phyloP scores from a whole-genome alignment of 2,888 invertebrate genomes.

The Euzophera pinguis region DNA sequence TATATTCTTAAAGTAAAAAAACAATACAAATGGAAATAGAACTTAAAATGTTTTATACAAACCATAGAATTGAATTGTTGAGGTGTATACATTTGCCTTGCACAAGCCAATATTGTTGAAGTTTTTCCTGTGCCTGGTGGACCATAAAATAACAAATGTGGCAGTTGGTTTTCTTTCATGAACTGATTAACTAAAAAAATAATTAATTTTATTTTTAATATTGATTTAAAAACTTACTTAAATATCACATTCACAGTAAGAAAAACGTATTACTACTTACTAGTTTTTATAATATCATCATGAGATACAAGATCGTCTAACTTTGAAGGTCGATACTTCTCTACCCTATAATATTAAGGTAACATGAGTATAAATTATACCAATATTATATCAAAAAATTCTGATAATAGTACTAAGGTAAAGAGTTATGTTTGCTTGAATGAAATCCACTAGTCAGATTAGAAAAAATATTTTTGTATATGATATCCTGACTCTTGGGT shows the following conservation, averaged over 20 bases:
- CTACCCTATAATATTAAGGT: conserved; percentile 86
- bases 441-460: no score
- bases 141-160: conserved; percentile 98
- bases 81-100: conserved; percentile 93
- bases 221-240: background rate
- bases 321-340: conserved; percentile 96
- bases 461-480: no score
- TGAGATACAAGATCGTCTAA: conserved; percentile 97
- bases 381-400: no score
- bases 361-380: no score
- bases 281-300: conserved; percentile 96
- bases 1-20: no score
- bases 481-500: no score
- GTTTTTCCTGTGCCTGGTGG: conserved; percentile 99
- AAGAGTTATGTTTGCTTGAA: no score
- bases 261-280: conserved; percentile 77
- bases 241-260: background rate
- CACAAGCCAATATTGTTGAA: conserved; percentile 97
- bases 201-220: conserved; percentile 11
- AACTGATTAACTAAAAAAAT: conserved; percentile 88
- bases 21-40: no score
- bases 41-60: conserved; percentile 27
- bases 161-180: conserved; percentile 94
- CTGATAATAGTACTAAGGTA: no score
- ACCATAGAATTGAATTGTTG: conserved; percentile 97